Conservation (phyloP, 2,888 invertebrate genomes). For the Sarcophaga caerulescens region DNA sequence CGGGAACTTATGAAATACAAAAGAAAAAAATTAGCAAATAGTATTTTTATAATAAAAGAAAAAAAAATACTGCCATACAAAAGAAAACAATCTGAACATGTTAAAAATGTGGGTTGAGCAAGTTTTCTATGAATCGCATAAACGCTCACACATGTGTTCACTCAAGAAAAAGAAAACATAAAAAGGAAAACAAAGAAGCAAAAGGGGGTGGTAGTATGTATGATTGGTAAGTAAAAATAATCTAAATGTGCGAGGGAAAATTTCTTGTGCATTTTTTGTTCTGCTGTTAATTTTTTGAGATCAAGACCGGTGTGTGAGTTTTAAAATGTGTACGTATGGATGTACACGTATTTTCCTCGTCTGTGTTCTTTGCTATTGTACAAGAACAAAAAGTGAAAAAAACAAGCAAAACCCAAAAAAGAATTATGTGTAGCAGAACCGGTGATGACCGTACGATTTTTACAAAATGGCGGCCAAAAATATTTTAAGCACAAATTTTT, state of each 20-base stretch:
- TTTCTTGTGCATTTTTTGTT: constrained; percentile 18
- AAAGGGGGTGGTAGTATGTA: constrained; percentile 2
- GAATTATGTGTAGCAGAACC: constrained; percentile 48
- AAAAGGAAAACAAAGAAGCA: neutral
- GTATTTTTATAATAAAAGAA: neutral
- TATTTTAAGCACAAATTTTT: constrained; percentile 68
- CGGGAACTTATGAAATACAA: neutral
- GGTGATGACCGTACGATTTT: constrained; percentile 58
- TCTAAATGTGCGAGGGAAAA: constrained; percentile 37
- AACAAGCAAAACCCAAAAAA: constrained; percentile 49
- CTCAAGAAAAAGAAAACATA: neutral
- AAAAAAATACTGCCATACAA: constrained; percentile 22
- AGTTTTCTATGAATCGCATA: constrained; percentile 28
- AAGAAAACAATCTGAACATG: constrained; percentile 18
- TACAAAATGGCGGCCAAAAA: constrained; percentile 64
- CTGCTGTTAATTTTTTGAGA: constrained; percentile 43
- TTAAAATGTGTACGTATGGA: constrained; percentile 6
- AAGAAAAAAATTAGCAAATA: constrained; percentile 34
- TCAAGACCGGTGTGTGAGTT: constrained; percentile 48
- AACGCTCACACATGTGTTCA: neutral
- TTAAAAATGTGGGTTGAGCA: constrained; percentile 52
- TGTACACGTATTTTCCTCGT: constrained; percentile 5
- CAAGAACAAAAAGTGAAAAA: constrained; percentile 10
- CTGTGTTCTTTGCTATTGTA: constrained; percentile 24
- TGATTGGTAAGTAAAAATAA: constrained; percentile 37